Conservation (phyloP, 2,113 vertebrate genomes). For the Mormoops blainvillei region DNA sequence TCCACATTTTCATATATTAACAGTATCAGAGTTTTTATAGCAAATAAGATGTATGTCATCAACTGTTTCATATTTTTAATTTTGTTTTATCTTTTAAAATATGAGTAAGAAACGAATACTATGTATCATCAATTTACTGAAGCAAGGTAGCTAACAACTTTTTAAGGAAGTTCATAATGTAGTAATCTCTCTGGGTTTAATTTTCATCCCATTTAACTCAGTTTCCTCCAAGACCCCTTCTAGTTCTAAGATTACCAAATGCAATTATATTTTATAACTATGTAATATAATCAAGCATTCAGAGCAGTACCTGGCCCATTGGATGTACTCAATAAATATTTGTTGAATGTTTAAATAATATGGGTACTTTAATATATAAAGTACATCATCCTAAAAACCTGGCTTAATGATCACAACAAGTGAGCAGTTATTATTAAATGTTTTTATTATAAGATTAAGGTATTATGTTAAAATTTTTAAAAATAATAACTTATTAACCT, state of each 20-base stretch:
- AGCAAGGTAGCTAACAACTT: not conserved
- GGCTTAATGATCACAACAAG: conserved; percentile 12
- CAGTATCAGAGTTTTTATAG: not conserved
- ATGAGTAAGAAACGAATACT: not conserved
- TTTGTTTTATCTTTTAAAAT: not conserved
- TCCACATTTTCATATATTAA: not conserved
- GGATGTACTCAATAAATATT: not conserved
- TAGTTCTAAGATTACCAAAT: not conserved
- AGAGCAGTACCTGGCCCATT: not conserved
- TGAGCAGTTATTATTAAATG: not conserved
- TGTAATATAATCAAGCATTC: not conserved
- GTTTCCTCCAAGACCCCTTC: not conserved
- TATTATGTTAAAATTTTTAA: not conserved
- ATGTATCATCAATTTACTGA: not conserved
- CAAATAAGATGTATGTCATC: not conserved
- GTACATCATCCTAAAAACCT: not conserved
- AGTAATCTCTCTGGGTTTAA: not conserved
- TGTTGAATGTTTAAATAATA: not conserved
- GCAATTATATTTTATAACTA: not conserved
- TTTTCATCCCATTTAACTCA: not conserved
- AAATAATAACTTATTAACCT: conserved; percentile 1
- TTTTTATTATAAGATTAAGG: not conserved
- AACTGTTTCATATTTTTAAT: not conserved
- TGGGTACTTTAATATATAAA: not conserved
- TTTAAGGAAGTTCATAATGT: not conserved